These are phyloP conservation scores for Semibalanus balanoides DNA, from an alignment of 1,140 invertebrate species.

Conservation along the genomic window DNA sequence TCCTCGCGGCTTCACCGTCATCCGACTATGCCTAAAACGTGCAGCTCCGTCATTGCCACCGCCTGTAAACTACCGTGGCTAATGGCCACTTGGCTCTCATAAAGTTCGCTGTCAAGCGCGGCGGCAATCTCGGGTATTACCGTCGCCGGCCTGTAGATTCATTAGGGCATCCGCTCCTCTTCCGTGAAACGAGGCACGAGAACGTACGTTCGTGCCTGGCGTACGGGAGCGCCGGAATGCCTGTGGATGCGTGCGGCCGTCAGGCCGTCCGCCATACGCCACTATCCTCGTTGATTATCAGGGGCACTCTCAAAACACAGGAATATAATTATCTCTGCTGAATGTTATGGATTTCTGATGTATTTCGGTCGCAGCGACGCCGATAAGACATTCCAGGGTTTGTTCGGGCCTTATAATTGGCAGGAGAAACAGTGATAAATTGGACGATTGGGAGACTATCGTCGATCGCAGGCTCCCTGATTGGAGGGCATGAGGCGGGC, in stretches of 20 bases:
- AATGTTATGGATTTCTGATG: slow-evolving; percentile 2
- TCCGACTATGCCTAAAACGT: no score
- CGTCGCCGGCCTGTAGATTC: no score
- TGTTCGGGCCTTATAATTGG: neutral
- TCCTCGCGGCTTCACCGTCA: no score
- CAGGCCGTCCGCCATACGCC: neutral
- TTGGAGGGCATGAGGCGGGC: neutral
- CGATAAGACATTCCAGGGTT: neutral
- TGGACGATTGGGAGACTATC: neutral
- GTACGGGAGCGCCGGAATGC: no score
- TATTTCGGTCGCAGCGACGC: neutral
- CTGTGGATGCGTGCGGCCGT: neutral
- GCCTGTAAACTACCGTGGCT: no score
- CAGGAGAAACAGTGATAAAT: neutral
- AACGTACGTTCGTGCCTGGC: no score
- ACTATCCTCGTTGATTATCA: neutral
- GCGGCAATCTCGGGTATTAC: no score
- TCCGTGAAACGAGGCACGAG: no score
- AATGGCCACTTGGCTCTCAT: no score
- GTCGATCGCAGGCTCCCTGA: neutral
- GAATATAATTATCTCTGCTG: neutral
- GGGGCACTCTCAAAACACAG: neutral
- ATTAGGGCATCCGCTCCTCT: no score
- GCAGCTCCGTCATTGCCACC: no score
- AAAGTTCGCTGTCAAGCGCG: no score